Evolutionary conservation across 2,797 vertebrate species (phyloP), one percentile per base, ranked within the genome.

Genomic region (Phoeniculus purpureus): DNA sequence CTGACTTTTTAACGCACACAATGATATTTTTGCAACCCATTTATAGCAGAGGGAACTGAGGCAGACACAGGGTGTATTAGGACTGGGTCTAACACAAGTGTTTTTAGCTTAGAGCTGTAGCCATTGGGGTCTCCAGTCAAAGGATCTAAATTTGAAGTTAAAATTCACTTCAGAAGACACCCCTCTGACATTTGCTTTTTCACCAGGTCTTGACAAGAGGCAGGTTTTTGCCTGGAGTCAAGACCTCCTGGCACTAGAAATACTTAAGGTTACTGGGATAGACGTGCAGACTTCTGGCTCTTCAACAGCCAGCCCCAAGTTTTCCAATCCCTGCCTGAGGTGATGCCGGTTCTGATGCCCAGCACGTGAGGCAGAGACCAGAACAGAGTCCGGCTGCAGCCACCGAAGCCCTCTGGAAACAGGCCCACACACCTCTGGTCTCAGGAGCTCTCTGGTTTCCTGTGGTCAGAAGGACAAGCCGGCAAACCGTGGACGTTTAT

Each of bases 1-100:
- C 17, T 3, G 50, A 31, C 17, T 60, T 40, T 60, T 17, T 54
- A 29, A 23, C 31, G 52, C 21, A n/a, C 25, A 21, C 21, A 29
- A 11, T 21, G 64, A 15, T 34, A 7, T 72, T 72, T 79, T 66
- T 64, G n/a, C 12, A 67, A 4, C 6, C 6, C 6, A 0, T 56
- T 61, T 60, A 17, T 34, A 52, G 32, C 26, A 32, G 55, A 61
- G 55, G 27, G 61, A 83, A 48, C 5, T 3, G 54, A 71, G 62
- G 51, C 6, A 8, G 9, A 4, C 1, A 1, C 20, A 3, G 15
- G 0, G 3, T 9, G 23, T 10, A 15, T 22, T 26, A 47, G 52
- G 48, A 45, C 4, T 20, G 18, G 10, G 9, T 27, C 9, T 77
- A 58, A 55, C 37, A 23, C 9, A 6, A 8, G 4, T 10, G 43